Evolutionary conservation across 2,113 vertebrate genomes (phyloP), one percentile per base, ranked within the genome.

Genomic region (Leptocoma aspasia): DNA sequence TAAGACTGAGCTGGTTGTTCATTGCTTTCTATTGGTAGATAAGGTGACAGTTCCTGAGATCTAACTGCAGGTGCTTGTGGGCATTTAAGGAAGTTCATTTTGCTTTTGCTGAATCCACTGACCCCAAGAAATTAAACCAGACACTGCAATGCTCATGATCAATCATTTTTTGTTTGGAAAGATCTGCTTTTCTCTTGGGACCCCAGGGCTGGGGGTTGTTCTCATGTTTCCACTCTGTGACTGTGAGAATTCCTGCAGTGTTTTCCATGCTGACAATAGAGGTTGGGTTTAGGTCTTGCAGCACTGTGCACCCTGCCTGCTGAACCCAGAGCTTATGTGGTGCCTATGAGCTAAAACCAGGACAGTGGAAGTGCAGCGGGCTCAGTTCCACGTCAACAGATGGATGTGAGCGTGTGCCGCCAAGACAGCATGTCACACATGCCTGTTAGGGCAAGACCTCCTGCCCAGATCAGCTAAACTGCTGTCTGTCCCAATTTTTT

Each of bases 391-490:
- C n/a, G 6, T 59, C 81, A 52, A 71, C 94, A 94, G 86, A 95
- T 91, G 94, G 92, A 70, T 82, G 73, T 4, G 37, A 80, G 54
- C 5, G 9, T 82, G 68, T 93, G 86, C 75, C 1, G 33, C 87
- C 85, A 94, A 79, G 87, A 60, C 27, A 94, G 60, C 63, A 12
- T 68, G 73, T 90, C 77, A 90, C 91, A 65, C 81, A 54, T 61
- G 90, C 61, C 79, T 94, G 65, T 82, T 71, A 95, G 96, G 90
- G 94, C 86, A 73, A 68, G 92, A 91, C 94, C 89, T 87, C 90
- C 90, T 90, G 71, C 79, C 69, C 57, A 27, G 88, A 82, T 96
- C 85, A 88, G 89, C 82, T 95, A 76, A 75, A 85, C 78, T 76
- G 72, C 86, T 45, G 86, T 91, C 88, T 75, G 12, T 83, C 81